Conservation (phyloP, 2,888 invertebrate genomes). For the Lysandra coridon region DNA sequence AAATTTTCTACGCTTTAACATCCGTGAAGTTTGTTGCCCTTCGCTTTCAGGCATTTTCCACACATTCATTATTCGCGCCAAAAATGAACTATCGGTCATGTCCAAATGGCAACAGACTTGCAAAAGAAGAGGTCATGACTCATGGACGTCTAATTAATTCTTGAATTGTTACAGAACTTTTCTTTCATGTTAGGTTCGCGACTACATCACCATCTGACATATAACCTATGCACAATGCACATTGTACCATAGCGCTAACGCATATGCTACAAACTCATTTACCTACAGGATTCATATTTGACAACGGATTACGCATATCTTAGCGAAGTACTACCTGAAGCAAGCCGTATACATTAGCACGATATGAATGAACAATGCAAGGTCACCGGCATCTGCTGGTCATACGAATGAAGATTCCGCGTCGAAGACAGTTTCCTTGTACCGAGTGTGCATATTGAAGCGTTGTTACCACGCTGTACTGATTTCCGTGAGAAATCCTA, state of each 20-base stretch:
- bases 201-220: no score
- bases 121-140: neutral
- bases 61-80: conserved; percentile 45
- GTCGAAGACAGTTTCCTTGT: conserved; percentile 41
- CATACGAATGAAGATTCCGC: conserved; percentile 59
- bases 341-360: conserved; percentile 61
- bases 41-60: conserved; percentile 63
- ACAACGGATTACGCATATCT: neutral
- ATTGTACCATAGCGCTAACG: no score
- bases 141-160: neutral
- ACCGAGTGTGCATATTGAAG: conserved; percentile 31
- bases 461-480: conserved; percentile 4
- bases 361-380: conserved; percentile 72
- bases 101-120: neutral
- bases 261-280: no score
- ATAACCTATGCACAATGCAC: no score
- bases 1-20: conserved; percentile 43
- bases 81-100: neutral
- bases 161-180: neutral
- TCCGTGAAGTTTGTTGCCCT: conserved; percentile 42
- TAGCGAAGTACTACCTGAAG: conserved; percentile 45
- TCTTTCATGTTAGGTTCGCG: neutral
- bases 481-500: neutral
- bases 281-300: neutral
- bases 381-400: conserved; percentile 59